Base-by-base conservation (phyloP, 2,888 invertebrate species). In the Chouioia cunea region DNA sequence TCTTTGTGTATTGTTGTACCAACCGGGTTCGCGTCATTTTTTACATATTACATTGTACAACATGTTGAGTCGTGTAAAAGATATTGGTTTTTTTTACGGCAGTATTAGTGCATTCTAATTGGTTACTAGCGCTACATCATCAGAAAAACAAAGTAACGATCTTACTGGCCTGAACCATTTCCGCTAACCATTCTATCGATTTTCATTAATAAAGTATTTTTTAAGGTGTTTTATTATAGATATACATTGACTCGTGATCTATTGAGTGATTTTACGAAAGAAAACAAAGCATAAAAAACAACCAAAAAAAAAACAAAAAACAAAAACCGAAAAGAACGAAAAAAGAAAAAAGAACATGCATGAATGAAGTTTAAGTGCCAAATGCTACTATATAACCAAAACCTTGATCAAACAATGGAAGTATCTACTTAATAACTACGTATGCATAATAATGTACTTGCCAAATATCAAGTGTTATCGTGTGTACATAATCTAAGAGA, bases 321-420 rank as follows among this genome's bases (percentile, higher is more conserved):
- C n/a, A n/a, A 44, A 22, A 48, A 52, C 27, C n/a, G 18, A 48
- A 12, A 46, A 16, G n/a, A n/a, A n/a, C n/a, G n/a, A 60, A 50
- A 52, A 44, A 57, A 56, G 4, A 27, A n/a, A 47, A 27, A 50
- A 16, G n/a, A 52, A 60, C 46, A 65, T 36, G 53, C 53, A 63
- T 47, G 64, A 69, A 63, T 69, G 65, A 71, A 74, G 69, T 62
- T 71, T 71, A 73, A 74, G 74, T 71, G 74, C 71, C 74, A 74
- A 74, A 65, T 62, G 65, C 65, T 58, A 69, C 58, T 18, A 63
- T 69, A 64, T 62, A 71, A 71, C 59, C 63, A 65, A n/a, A 65
- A 71, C 60, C 63, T 74, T 70, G 62, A 74, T 63, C 74, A 74
- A 74, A 74, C 69, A 71, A 74, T 74, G 71, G 71, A 74, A 74